These are phyloP conservation scores for Hippocampus guttulatus DNA, from an alignment of 2,113 vertebrate species.

Conservation along the genomic window DNA sequence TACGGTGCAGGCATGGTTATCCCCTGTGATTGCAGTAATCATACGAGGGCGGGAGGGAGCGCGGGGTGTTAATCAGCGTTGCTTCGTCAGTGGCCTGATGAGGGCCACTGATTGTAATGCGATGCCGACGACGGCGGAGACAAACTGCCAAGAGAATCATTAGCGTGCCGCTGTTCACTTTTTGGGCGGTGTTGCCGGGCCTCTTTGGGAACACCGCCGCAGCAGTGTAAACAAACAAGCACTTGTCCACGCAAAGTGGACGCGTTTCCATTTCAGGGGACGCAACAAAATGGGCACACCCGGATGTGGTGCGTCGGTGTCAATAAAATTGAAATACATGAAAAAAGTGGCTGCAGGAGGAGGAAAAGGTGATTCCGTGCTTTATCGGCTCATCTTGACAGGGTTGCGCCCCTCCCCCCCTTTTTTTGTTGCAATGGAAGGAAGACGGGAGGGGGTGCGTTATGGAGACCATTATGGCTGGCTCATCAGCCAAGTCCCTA, in stretches of 20 bases:
- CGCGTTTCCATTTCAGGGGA: constrained; percentile 46
- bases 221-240: constrained; percentile 64
- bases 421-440: constrained; percentile 59
- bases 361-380: constrained; percentile 51
- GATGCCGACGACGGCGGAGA: constrained; percentile 62
- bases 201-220: constrained; percentile 24
- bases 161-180: constrained; percentile 31
- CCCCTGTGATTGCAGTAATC: constrained; percentile 78
- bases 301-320: constrained; percentile 29
- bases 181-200: constrained; percentile 6
- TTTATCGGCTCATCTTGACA: constrained; percentile 58
- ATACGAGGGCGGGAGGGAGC: constrained; percentile 43
- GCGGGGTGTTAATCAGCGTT: constrained; percentile 75
- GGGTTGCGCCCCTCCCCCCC: constrained; percentile 10
- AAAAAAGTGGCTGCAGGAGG: constrained; percentile 28
- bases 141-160: constrained; percentile 57
- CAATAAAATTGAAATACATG: background rate
- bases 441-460: constrained; percentile 72
- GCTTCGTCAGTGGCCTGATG: constrained; percentile 76
- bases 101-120: constrained; percentile 76
- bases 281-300: constrained; percentile 25
- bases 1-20: constrained; percentile 33
- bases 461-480: constrained; percentile 89
- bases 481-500: constrained; percentile 99
- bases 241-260: constrained; percentile 11